A percentile compares a stretch with the other conserved stretches of the same genome.
These are phyloP conservation scores for Cantharis rustica DNA, from an alignment of 2,888 invertebrate genomes.

Conservation along the genomic window DNA sequence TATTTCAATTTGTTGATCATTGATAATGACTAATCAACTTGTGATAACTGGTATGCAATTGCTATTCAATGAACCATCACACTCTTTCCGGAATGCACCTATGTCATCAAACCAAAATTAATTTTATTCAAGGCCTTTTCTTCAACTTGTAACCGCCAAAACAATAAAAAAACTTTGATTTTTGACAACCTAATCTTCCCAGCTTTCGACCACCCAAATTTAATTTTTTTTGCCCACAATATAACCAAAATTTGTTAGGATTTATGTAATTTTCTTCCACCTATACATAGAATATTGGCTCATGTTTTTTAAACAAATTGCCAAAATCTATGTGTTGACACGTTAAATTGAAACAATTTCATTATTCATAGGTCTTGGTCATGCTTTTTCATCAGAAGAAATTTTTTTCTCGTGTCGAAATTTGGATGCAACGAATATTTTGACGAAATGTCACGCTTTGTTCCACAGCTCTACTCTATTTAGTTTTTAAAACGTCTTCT, in stretches of 20 bases:
- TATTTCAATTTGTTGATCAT: constrained; percentile 44
- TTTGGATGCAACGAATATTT: not conserved
- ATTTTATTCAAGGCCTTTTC: not conserved
- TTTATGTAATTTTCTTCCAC: not conserved
- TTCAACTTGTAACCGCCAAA: not conserved
- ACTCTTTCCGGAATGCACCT: constrained; percentile 10
- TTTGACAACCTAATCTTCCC: not conserved
- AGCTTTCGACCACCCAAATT: not conserved
- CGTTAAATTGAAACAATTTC: not conserved
- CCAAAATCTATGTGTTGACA: not conserved
- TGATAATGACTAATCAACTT: constrained; percentile 48
- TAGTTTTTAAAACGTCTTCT: not conserved
- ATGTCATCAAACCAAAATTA: not conserved
- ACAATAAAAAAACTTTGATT: not conserved
- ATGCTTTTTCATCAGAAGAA: constrained; percentile 6
- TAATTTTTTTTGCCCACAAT: not conserved
- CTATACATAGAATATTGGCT: not conserved
- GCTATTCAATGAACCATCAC: constrained; percentile 32
- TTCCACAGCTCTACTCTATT: not conserved
- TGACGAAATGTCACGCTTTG: not conserved
- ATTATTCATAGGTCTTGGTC: not conserved
- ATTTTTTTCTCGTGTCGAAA: not conserved
- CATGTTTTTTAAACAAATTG: not conserved
- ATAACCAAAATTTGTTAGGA: not conserved
- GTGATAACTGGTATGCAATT: constrained; percentile 39